Evolutionary conservation across 2,797 vertebrate species (phyloP).

Genomic region (Eulemur coronatus): DNA sequence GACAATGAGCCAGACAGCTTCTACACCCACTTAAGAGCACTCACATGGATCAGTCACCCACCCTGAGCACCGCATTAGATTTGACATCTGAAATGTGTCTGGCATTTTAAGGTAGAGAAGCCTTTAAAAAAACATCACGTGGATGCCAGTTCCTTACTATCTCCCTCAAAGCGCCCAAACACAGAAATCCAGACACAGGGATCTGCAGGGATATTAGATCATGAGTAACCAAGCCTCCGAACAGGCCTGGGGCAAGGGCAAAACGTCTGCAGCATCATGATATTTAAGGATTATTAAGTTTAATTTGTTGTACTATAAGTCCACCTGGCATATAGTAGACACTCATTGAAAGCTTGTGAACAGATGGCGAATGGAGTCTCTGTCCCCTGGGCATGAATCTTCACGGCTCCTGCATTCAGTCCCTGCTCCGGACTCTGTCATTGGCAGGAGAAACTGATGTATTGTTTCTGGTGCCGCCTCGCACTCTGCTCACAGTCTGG

Average conservation of each 20-base stretch:
- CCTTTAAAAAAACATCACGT: neutral
- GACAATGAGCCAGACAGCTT: slow-evolving; percentile 63
- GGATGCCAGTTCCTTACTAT: neutral
- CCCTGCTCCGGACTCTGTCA: neutral
- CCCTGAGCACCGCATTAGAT: neutral
- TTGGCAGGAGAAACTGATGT: neutral
- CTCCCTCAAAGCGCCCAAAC: neutral
- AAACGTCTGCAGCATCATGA: neutral
- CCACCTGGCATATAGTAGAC: neutral
- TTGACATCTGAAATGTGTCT: neutral
- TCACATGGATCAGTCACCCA: neutral
- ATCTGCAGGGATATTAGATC: neutral
- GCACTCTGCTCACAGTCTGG: neutral
- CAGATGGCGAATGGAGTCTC: neutral
- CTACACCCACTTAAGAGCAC: neutral
- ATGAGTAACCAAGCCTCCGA: neutral
- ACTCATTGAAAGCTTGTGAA: neutral
- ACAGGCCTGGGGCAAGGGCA: neutral
- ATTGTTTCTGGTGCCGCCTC: neutral
- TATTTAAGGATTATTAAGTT: neutral
- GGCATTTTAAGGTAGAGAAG: slow-evolving; percentile 56
- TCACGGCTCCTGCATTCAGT: neutral
- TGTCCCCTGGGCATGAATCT: neutral
- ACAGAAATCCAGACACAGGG: neutral
- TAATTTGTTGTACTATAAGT: neutral